These are phyloP conservation scores for Bellardia pandia DNA, from an alignment of 2,888 invertebrate genomes.

Conservation along the genomic window DNA sequence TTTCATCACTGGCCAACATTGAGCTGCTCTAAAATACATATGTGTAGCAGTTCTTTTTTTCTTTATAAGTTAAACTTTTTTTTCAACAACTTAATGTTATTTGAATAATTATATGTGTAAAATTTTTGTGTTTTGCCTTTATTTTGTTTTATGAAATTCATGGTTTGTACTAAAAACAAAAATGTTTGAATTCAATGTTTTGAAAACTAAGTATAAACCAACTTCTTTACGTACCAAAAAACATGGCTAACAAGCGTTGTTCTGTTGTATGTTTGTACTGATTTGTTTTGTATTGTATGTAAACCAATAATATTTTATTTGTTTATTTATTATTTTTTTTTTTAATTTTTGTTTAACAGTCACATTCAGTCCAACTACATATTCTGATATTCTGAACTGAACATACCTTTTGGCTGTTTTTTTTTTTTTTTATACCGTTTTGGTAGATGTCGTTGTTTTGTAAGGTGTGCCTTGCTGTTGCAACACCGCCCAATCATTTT, in stretches of 20 bases:
- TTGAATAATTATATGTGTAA: conserved; percentile 30
- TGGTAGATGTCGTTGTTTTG: conserved; percentile 52
- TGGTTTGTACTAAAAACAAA: conserved; percentile 44
- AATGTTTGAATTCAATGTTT: conserved; percentile 46
- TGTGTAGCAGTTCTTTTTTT: conserved; percentile 18
- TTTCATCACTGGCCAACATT: not conserved
- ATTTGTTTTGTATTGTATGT: conserved; percentile 42
- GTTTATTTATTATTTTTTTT: conserved; percentile 17
- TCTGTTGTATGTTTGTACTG: conserved; percentile 4
- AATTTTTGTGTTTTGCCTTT: conserved; percentile 23
- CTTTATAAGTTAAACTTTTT: conserved; percentile 43
- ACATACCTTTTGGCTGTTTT: conserved; percentile 44
- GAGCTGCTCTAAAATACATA: conserved; percentile 1
- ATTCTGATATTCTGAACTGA: not conserved
- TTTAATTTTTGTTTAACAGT: conserved; percentile 19
- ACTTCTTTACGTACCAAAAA: conserved; percentile 16
- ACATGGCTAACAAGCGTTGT: not conserved
- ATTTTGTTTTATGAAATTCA: conserved; percentile 6
- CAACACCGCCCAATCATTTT: conserved; percentile 69
- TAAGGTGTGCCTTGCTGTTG: conserved; percentile 68
- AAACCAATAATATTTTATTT: conserved; percentile 53
- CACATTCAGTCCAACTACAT: conserved; percentile 12
- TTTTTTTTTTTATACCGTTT: conserved; percentile 51
- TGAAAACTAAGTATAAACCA: conserved; percentile 7
- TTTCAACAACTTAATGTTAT: conserved; percentile 24